Evolutionary conservation across 2,113 vertebrate genomes (phyloP), one percentile per base, ranked within the genome.

Genomic region (Ceyx melanurus): DNA sequence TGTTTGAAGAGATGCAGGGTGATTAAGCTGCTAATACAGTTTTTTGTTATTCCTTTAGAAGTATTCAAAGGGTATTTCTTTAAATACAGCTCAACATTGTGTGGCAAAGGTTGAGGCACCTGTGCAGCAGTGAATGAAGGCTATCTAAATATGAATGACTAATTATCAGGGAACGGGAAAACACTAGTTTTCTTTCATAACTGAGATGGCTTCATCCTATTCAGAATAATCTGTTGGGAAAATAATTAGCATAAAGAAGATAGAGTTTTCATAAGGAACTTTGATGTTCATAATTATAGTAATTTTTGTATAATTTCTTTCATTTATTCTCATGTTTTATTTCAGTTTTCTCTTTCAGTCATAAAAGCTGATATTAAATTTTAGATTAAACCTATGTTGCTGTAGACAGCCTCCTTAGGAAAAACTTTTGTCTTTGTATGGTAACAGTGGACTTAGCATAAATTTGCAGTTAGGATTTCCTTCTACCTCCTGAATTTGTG

Each of bases 211-310:
- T 96, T 96, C 92, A 86, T 93, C 81, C 65, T 94, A 94, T 97
- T 95, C 91, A 93, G 88, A 96, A 85, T 90, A 88, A 95, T 96
- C 86, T 95, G 89, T 94, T 96, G 91, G 93, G 91, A 92, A 96
- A 96, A 95, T 96, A 94, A 96, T 96, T 96, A 92, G 93, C 96
- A 97, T 97, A 95, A 97, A 91, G 94, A 91, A 97, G 95, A 96
- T 83, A 40, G 88, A 95, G 92, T 86, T 95, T 95, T 90, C 91
- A 96, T 94, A 92, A 95, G 94, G 80, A 96, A 92, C 94, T 95
- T 93, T 95, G 91, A 96, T 94, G 92, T 86, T 95, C 73, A 48
- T 96, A 97, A 97, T 97, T 97, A 97, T 91, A 96, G 90, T 93
- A 90, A 96, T 96, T 92, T 96, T 95, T 95, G 81, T 76, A 92